Percentiles rank a stretch among this genome's conserved stretches.
Conservation (phyloP, 1,140 invertebrate species). For the Camponotus pennsylvanicus region DNA sequence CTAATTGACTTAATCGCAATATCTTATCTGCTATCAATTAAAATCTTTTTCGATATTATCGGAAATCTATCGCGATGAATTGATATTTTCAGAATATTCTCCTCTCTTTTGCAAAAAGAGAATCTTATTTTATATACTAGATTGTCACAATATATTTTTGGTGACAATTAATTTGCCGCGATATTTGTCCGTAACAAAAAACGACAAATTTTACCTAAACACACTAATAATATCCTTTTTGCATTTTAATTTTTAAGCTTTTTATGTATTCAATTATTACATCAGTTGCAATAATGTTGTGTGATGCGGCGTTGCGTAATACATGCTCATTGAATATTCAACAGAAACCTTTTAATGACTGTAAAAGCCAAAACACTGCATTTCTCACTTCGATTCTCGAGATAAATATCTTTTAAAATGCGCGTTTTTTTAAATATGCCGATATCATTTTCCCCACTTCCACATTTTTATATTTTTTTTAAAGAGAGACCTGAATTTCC, state of each 20-base stretch:
- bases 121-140: background rate
- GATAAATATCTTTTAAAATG: conserved; percentile 39
- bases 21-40: background rate
- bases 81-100: background rate
- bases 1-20: background rate
- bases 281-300: background rate
- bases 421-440: conserved; percentile 17
- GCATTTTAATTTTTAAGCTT: conserved; percentile 43
- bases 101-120: background rate
- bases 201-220: conserved; percentile 44
- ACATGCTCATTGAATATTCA: conserved; percentile 52
- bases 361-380: conserved; percentile 41
- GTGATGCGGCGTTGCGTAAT: conserved; percentile 9
- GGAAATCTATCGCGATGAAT: background rate
- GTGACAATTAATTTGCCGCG: conserved; percentile 12
- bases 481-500: background rate
- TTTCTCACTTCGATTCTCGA: conserved; percentile 34
- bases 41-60: background rate
- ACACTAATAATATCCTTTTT: conserved; percentile 10
- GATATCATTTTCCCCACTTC: background rate
- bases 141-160: background rate
- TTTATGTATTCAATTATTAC: background rate
- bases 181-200: background rate
- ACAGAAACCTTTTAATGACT: conserved; percentile 37
- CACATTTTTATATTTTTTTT: conserved; percentile 9